Conservation (phyloP, 2,113 vertebrate species). For the Ochotona curzoniae region DNA sequence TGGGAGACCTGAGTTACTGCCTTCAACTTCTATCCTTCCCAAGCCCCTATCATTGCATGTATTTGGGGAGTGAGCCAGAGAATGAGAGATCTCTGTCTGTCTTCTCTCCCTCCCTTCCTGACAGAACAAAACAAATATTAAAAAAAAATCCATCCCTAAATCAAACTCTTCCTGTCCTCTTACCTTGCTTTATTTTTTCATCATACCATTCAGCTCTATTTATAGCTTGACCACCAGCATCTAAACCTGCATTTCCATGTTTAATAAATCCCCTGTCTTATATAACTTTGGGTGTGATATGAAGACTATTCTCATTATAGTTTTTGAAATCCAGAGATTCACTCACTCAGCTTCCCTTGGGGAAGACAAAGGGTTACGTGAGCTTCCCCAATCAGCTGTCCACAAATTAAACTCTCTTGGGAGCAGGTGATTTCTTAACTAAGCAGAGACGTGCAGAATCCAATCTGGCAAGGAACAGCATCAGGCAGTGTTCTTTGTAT, state of each 20-base stretch:
- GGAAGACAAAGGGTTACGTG: neutral
- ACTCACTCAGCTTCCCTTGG: neutral
- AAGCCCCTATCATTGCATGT: no score
- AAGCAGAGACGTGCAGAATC: neutral
- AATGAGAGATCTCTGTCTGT: no score
- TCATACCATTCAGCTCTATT: neutral
- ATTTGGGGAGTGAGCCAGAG: no score
- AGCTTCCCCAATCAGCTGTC: neutral
- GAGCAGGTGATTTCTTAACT: neutral
- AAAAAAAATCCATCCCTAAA: neutral
- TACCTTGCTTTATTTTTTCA: neutral
- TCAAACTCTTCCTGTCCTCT: neutral
- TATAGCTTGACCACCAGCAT: neutral
- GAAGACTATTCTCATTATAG: neutral
- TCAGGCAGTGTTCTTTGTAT: neutral
- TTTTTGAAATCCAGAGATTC: neutral
- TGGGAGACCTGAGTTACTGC: no score
- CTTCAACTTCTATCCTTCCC: no score
- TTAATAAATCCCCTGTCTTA: neutral
- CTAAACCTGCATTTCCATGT: neutral
- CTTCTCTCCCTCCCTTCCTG: no score
- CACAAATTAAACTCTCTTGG: fast-evolving
- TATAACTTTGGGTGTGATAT: neutral
- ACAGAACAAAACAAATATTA: no score
- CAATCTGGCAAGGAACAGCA: neutral